These are phyloP conservation scores for Megaustenia siamemsis DNA, from an alignment of 2,888 invertebrate species.

Conservation along the genomic window DNA sequence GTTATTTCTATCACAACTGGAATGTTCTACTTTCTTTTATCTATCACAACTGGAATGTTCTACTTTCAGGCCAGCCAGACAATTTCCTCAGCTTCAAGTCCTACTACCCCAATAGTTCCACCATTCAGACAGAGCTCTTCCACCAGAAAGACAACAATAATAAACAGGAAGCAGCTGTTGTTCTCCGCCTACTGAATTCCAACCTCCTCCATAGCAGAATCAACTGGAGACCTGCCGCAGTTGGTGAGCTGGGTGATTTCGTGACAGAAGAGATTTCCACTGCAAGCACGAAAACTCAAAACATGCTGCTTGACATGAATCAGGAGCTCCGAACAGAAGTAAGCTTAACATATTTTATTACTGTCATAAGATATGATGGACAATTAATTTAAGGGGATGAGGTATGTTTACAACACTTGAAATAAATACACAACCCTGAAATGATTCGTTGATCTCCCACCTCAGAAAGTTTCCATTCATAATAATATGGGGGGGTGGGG, in stretches of 20 bases:
- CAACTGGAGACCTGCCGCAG: constrained; percentile 67
- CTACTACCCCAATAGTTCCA: constrained; percentile 64
- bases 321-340: constrained; percentile 24
- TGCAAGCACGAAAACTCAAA: not conserved
- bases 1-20: too few species aligned
- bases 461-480: too few species aligned
- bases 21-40: too few species aligned
- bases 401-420: too few species aligned
- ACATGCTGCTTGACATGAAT: not conserved
- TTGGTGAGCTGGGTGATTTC: constrained; percentile 64
- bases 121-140: constrained; percentile 63
- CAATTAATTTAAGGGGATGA: too few species aligned
- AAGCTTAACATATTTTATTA: not conserved
- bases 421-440: too few species aligned
- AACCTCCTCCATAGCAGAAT: constrained; percentile 66
- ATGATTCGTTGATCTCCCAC: too few species aligned
- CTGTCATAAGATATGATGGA: not conserved
- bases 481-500: too few species aligned
- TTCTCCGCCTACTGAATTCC: constrained; percentile 61
- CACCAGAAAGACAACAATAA: constrained; percentile 55
- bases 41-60: not conserved
- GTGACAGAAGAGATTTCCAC: not conserved
- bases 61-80: constrained; percentile 26
- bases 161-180: constrained; percentile 64
- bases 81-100: constrained; percentile 53